Evolutionary conservation across 2,113 vertebrate genomes (phyloP), one percentile per base, ranked within the genome.

Genomic region (Smithornis capensis): DNA sequence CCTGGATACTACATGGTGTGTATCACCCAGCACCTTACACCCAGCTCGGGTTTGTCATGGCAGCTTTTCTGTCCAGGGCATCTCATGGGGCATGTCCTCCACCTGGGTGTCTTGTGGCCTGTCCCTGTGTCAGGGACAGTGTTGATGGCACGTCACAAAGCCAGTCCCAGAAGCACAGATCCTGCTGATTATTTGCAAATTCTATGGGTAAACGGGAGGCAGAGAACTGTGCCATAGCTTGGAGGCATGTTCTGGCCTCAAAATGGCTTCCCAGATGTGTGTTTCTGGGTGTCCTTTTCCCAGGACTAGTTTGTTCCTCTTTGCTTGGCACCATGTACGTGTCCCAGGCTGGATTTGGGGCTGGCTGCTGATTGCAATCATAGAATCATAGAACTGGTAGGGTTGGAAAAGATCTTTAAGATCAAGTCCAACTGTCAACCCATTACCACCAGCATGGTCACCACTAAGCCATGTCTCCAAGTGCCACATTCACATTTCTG

Each of bases 1-100:
- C 99, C 99, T 4, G 99, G 99, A 89, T 99, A 99, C 98, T 99
- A 99, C 96, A 99, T 99, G 99, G 99, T 99, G 35, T 56, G 98
- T 96, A 49, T 50, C 28, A 3, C 19, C 37, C 60, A 42, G 47
- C 40, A 8, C 35, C 70, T 63, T 3, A 0, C 14, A 22, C 29
- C n/a, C 3, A 2, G 18, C 35, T 28, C 4, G 8, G 7, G 9
- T 59, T 81, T 65, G 29, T 25, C 6, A 5, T 25, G 64, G 47
- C 53, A 70, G 55, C 25, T 77, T 65, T 65, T 64, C 35, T 80
- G 31, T 52, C 60, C 45, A 24, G 25, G 77, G 35, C 50, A 10
- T 49, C 2, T 1, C 59, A 8, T 9, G 9, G 75, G 40, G 21
- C 55, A 15, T 4, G 33, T 84, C 35, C 38, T 42, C 14, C 19